Percentiles rank a stretch among this genome's conserved stretches.
Evolutionary conservation across 2,113 vertebrate species (phyloP).

Genomic region (Tupaia tana): DNA sequence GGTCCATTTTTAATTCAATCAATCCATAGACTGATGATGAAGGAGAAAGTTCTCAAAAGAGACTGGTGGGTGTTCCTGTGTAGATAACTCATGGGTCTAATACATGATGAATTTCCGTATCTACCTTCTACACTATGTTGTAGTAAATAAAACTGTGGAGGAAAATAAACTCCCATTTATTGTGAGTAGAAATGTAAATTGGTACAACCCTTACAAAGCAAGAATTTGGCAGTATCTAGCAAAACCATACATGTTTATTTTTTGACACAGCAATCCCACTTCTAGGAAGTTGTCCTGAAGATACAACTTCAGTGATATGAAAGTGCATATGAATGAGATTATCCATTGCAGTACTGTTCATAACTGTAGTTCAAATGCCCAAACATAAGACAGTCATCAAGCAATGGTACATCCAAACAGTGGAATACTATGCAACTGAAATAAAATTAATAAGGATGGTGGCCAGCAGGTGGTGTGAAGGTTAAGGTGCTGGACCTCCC

Average conservation of each 20-base stretch:
- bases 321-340: not conserved
- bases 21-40: not conserved
- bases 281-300: not conserved
- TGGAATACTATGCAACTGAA: not conserved
- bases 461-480: not conserved
- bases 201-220: not conserved
- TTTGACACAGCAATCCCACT: not conserved
- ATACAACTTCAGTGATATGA: not conserved
- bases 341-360: not conserved
- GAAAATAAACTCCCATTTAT: not conserved
- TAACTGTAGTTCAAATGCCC: not conserved
- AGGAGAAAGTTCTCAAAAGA: slow-evolving; percentile 9
- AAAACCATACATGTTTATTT: slow-evolving; percentile 23
- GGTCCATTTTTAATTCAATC: not conserved
- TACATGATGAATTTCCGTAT: not conserved
- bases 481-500: too few species aligned
- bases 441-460: not conserved
- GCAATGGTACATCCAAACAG: not conserved
- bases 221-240: not conserved
- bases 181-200: slow-evolving; percentile 35
- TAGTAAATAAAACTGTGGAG: not conserved
- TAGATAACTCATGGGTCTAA: not conserved
- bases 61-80: not conserved
- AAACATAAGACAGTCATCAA: not conserved
- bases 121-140: not conserved